Conservation (phyloP, 2,113 vertebrate species). For the Emydocephalus ijimae region DNA sequence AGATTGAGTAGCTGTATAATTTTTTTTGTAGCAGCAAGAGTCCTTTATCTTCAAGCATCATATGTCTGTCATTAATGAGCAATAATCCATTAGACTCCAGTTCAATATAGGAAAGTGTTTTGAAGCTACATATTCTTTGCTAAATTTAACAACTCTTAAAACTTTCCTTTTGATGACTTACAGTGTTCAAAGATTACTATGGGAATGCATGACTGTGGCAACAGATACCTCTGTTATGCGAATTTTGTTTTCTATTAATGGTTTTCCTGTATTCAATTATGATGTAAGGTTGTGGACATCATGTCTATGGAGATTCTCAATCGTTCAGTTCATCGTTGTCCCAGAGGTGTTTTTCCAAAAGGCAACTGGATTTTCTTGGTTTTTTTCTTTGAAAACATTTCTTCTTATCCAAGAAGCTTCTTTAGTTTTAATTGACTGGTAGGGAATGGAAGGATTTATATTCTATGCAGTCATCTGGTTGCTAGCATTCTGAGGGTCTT, state of each 20-base stretch:
- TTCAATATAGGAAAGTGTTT: neutral
- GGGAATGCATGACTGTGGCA: neutral
- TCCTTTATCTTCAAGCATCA: neutral
- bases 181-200: neutral
- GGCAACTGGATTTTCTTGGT: neutral
- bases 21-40: neutral
- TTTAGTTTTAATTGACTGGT: neutral
- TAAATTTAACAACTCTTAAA: neutral
- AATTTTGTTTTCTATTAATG: neutral
- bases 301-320: neutral
- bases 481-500: neutral
- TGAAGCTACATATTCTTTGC: neutral
- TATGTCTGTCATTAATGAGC: neutral
- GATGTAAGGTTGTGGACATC: neutral
- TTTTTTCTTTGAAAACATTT: neutral
- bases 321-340: neutral
- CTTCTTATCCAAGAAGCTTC: neutral
- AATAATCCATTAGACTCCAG: neutral
- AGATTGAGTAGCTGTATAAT: neutral
- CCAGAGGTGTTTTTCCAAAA: neutral
- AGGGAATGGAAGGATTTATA: neutral
- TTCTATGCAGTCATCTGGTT: neutral
- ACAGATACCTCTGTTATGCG: neutral
- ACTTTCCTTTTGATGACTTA: neutral
- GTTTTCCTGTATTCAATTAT: neutral